A percentile compares a stretch with the other conserved stretches of the same genome.
These are phyloP conservation scores for Diploscapter pachys DNA, from an alignment of 1,140 invertebrate genomes.

Conservation along the genomic window DNA sequence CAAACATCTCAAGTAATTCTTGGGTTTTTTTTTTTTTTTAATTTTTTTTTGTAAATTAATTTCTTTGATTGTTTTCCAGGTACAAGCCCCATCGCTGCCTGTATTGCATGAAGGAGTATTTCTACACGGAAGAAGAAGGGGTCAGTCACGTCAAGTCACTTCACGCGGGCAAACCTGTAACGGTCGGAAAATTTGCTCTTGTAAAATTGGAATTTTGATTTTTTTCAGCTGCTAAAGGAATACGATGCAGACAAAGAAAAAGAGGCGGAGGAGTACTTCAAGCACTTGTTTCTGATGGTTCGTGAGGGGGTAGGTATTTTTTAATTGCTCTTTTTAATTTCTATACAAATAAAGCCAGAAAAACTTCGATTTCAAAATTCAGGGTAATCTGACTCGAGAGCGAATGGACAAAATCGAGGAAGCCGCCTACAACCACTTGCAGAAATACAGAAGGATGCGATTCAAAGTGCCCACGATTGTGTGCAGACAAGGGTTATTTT, in stretches of 20 bases:
- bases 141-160: slow-evolving; percentile 6
- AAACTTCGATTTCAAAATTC: neutral
- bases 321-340: neutral
- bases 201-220: neutral
- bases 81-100: slow-evolving; percentile 11
- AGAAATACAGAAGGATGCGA: slow-evolving; percentile 13
- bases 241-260: slow-evolving; percentile 10
- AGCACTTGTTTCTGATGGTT: slow-evolving; percentile 9
- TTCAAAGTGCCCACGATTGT: slow-evolving; percentile 17
- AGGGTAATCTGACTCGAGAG: slow-evolving; percentile 7
- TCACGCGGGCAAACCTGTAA: slow-evolving; percentile 11
- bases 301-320: slow-evolving; percentile 12
- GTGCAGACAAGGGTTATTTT: slow-evolving; percentile 5
- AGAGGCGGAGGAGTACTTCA: neutral
- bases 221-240: slow-evolving; percentile 7
- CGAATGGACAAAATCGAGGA: slow-evolving; percentile 2
- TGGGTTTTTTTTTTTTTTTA: no score
- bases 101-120: slow-evolving; percentile 16
- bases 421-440: slow-evolving; percentile 15
- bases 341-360: no score
- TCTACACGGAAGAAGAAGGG: slow-evolving; percentile 13
- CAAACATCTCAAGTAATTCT: slow-evolving; percentile 7
- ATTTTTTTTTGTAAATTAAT: neutral
- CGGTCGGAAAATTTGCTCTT: neutral
- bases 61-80: neutral